Evolutionary conservation across 2,113 vertebrate species (phyloP), one percentile per base, ranked within the genome.

Genomic region (Dissostichus mawsoni): DNA sequence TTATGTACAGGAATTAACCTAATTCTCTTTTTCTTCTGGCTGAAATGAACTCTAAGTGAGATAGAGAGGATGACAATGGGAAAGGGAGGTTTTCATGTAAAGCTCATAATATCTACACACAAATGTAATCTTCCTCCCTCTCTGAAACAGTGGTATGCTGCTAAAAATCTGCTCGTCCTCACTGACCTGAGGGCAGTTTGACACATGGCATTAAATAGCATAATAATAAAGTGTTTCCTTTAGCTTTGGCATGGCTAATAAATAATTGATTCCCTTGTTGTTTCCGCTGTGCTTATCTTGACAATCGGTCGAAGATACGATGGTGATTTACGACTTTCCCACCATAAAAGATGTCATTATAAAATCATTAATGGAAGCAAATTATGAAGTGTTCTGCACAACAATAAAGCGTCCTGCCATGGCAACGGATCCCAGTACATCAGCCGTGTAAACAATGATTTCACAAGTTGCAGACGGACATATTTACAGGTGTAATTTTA

Each of bases 1-100:
- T 83, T 83, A 81, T 91, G 84, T 79, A 92, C 74, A 89, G n/a
- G n/a, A 5, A 50, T 68, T 3, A 29, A 29, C 3, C 29, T 29
- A 4, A 29, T 29, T 29, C 4, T 29, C 29, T 29, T 29, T 29
- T 29, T 29, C 29, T 29, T 29, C 29, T 29, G 29, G 29, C 29
- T 29, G 29, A 29, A 29, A 29, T 29, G 29, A 29, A 29, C 29
- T 23, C 56, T 65, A 63, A 25, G 67, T 44, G 45, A 48, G 51
- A 81, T 20, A 36, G 20, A 72, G 29, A 29, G 51, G 50, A 68
- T n/a, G 23, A 52, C 20, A 16, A 11, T 61, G 25, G n/a, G 59
- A 73, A 23, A 45, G 62, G 17, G 55, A 73, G 29, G 59, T 47
- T 7, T 53, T 51, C 59, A 55, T 18, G 12, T 65, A 62, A 70